Percentiles rank a stretch among this genome's conserved stretches.
Evolutionary conservation across 2,888 invertebrate species (phyloP).

Genomic region (Microctonus brassicae): DNA sequence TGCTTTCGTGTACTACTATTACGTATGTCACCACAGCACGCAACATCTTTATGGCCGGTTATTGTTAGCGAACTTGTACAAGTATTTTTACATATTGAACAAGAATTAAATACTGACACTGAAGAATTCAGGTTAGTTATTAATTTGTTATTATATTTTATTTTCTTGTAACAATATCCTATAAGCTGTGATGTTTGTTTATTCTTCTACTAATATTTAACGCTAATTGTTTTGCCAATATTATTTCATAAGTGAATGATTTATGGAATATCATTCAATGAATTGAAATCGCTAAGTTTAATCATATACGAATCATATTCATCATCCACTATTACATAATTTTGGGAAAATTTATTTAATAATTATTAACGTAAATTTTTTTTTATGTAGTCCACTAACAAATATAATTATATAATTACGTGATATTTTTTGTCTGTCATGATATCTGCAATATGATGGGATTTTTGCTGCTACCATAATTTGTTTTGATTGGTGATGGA

Average conservation of each 20-base stretch:
- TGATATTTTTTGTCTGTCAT: slow-evolving; percentile 65
- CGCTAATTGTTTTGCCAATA: background rate
- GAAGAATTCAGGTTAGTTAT: slow-evolving; percentile 80
- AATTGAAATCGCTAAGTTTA: background rate
- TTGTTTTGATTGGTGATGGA: slow-evolving; percentile 64
- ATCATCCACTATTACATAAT: background rate
- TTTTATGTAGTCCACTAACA: slow-evolving; percentile 56
- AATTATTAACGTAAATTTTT: background rate
- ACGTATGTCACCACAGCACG: slow-evolving; percentile 86
- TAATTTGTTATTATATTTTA: background rate
- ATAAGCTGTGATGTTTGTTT: too few relatives aligned
- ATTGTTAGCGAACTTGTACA: slow-evolving; percentile 93
- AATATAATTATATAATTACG: slow-evolving; percentile 60
- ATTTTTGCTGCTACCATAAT: slow-evolving; percentile 61
- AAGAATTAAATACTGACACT: slow-evolving; percentile 81
- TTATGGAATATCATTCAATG: background rate
- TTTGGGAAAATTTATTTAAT: background rate
- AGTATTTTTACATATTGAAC: slow-evolving; percentile 88
- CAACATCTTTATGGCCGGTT: slow-evolving; percentile 91
- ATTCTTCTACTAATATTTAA: slow-evolving; percentile 1
- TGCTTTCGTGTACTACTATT: slow-evolving; percentile 89
- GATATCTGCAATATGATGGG: slow-evolving; percentile 65
- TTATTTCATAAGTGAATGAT: background rate
- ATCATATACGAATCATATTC: background rate
- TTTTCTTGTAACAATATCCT: slow-evolving; percentile 5